A percentile compares a stretch with the other conserved stretches of the same genome.
These are phyloP conservation scores for Rhizoglyphus robini DNA, from an alignment of 1,140 invertebrate genomes.

Conservation along the genomic window DNA sequence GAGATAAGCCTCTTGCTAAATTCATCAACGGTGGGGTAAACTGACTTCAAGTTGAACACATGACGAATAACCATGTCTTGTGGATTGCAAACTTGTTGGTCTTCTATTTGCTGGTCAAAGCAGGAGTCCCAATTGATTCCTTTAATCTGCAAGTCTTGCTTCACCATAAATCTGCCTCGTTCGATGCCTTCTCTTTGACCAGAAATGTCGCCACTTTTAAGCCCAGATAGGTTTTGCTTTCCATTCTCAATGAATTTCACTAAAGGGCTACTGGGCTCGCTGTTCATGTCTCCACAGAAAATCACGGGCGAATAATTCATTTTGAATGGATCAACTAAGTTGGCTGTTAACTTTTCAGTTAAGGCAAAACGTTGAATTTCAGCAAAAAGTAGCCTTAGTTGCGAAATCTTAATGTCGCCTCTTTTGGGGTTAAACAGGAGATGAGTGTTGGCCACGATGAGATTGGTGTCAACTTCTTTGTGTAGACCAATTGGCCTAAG, in stretches of 20 bases:
- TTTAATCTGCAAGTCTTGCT: neutral
- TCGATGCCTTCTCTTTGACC: conserved; percentile 26
- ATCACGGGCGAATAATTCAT: conserved; percentile 55
- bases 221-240: conserved; percentile 41
- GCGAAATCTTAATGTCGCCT: conserved; percentile 72
- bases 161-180: conserved; percentile 9
- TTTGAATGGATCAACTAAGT: conserved; percentile 20
- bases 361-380: conserved; percentile 65
- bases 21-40: conserved; percentile 28
- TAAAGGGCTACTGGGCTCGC: conserved; percentile 51
- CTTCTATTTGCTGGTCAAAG: neutral
- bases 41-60: conserved; percentile 32
- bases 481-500: conserved; percentile 35
- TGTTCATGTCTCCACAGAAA: conserved; percentile 79
- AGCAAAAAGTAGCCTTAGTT: conserved; percentile 56
- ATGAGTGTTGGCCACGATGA: conserved; percentile 80
- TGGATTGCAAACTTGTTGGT: neutral
- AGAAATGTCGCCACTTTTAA: conserved; percentile 30
- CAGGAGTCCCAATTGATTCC: neutral
- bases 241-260: conserved; percentile 57
- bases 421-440: conserved; percentile 79
- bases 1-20: conserved; percentile 27
- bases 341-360: conserved; percentile 24
- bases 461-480: conserved; percentile 34
- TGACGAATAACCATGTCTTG: conserved; percentile 28